Evolutionary conservation across 2,888 invertebrate species (phyloP), one percentile per base, ranked within the genome.

Genomic region (Lydus trimaculatus): DNA sequence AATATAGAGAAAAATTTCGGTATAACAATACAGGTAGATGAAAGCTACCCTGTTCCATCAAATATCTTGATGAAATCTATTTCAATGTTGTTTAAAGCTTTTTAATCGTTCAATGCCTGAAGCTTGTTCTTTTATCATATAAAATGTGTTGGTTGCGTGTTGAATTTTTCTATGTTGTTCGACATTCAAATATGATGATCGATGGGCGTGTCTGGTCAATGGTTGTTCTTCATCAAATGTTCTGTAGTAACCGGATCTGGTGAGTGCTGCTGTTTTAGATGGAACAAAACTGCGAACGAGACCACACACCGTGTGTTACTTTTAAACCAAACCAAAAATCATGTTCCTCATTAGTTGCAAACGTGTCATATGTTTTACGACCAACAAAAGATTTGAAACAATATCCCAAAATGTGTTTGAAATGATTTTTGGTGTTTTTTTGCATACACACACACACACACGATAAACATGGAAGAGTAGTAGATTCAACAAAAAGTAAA

Each of bases 241-340:
- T 61, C 8, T 25, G 13, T 20, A 43, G 70, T 65, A 67, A 70
- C 65, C 65, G 63, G 70, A 70, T 65, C 70, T 48, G 73, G 64
- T 67, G 69, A 67, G 72, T 71, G 72, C 73, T 72, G 72, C 73
- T 73, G 79, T 56, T 56, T 56, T n/a, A 56, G 56, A 56, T 56
- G 15, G 15, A 56, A 56, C 56, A 56, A 56, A 56, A 56, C 56
- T 56, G 56, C 56, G 56, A 56, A 56, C 28, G 25, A 72, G 76
- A 70, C 70, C 70, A 70, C 70, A 70, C 70, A 70, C 70, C 67
- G 56, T 60, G 56, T 60, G 70, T 61, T 58, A 64, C 67, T 63
- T 67, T 65, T 65, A 4, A 15, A 6, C 25, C 25, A 11, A 28
- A 56, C 25, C 2, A n/a, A 28, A 70, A 67, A 70, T 39, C 67